Evolutionary conservation across 2,113 vertebrate species (phyloP).

Genomic region (Actenoides hombroni): DNA sequence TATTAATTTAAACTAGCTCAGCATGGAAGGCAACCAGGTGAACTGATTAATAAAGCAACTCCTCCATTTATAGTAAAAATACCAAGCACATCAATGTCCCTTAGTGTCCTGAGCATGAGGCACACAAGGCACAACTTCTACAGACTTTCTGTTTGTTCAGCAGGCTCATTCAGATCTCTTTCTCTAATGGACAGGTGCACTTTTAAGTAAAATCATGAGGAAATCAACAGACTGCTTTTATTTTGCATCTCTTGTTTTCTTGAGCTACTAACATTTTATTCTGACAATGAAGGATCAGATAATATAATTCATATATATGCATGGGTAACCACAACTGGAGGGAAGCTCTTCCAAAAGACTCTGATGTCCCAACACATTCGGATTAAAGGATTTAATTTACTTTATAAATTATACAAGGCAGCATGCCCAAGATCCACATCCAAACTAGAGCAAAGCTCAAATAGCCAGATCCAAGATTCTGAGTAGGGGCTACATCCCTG

Average conservation of each 20-base stretch:
- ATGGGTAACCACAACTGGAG: background rate
- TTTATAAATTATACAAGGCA: background rate
- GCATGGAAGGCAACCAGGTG: background rate
- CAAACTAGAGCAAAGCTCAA: background rate
- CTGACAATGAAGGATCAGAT: background rate
- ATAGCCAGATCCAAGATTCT: background rate
- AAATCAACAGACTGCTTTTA: background rate
- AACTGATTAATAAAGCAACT: background rate
- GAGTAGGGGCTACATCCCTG: background rate
- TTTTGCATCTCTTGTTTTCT: background rate
- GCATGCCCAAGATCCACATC: background rate
- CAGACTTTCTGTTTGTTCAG: background rate
- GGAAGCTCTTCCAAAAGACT: background rate
- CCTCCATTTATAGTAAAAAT: background rate
- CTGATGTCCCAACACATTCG: background rate
- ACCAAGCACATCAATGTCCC: background rate
- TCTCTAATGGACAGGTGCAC: background rate
- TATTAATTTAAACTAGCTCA: background rate
- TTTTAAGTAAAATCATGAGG: background rate
- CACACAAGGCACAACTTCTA: background rate
- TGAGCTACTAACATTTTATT: background rate
- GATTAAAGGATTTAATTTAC: background rate
- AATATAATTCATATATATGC: background rate
- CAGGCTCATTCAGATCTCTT: background rate
- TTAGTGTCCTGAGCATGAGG: background rate